Percentiles rank a stretch among this genome's conserved stretches.
These are phyloP conservation scores for Diacarnus erythraeanus DNA, from an alignment of 37 sponge, comb jelly and placozoan genomes.

Conservation along the genomic window DNA sequence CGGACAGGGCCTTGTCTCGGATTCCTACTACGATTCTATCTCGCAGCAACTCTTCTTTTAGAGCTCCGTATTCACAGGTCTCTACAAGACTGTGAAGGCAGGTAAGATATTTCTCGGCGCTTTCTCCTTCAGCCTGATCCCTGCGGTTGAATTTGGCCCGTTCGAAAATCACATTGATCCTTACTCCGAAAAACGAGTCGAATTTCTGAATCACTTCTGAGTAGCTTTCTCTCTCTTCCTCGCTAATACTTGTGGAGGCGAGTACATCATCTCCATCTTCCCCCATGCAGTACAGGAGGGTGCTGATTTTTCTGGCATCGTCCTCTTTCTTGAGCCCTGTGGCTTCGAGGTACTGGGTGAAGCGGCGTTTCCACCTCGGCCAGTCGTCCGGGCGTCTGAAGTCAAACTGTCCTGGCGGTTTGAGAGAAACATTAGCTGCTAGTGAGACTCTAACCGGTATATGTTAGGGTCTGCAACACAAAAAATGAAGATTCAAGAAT, in stretches of 20 bases:
- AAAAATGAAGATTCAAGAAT: too few relatives aligned
- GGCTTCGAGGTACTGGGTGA: slow-evolving; percentile 2
- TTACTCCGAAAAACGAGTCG: slow-evolving; percentile 23
- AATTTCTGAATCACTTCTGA: slow-evolving; percentile 11
- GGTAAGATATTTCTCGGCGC: slow-evolving; percentile 22
- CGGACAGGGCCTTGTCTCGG: slow-evolving; percentile 27
- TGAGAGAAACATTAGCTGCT: neutral
- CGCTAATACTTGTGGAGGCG: slow-evolving; percentile 21
- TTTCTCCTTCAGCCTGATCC: slow-evolving; percentile 8
- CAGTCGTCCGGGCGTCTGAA: slow-evolving; percentile 20
- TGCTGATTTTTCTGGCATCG: neutral
- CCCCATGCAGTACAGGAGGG: slow-evolving; percentile 34
- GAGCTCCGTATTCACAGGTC: neutral
- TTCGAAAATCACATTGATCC: slow-evolving; percentile 31
- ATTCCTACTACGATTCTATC: slow-evolving; percentile 35
- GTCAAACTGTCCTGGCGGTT: slow-evolving; percentile 21
- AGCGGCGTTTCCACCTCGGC: slow-evolving; percentile 23
- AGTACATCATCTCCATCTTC: slow-evolving; percentile 21
- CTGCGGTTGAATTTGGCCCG: slow-evolving; percentile 21
- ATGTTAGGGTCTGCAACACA: too few relatives aligned
- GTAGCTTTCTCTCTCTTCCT: slow-evolving; percentile 15
- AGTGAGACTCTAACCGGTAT: too few relatives aligned
- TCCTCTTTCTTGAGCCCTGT: slow-evolving; percentile 10
- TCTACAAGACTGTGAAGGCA: slow-evolving; percentile 19
- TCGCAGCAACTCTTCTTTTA: slow-evolving; percentile 1